These are phyloP conservation scores for Megaleporinus macrocephalus DNA, from an alignment of 2,113 vertebrate genomes.

Conservation along the genomic window DNA sequence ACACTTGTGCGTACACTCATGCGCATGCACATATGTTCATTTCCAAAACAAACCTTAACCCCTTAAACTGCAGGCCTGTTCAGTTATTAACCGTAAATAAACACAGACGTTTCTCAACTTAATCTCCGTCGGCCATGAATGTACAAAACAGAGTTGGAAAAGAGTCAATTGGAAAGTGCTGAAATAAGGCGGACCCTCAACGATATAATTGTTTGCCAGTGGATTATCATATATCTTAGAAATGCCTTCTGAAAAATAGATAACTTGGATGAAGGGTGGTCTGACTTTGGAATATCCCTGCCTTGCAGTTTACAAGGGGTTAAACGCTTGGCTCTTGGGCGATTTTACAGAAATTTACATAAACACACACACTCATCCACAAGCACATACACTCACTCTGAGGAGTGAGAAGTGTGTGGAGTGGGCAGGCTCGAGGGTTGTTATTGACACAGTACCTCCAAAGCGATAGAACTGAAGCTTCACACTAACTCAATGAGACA, in stretches of 20 bases:
- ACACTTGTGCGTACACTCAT: slow-evolving; percentile 26
- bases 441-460: slow-evolving; percentile 25
- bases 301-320: neutral
- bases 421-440: slow-evolving; percentile 24
- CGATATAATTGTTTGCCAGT: too few species aligned
- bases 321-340: neutral
- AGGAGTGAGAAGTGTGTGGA: slow-evolving; percentile 22
- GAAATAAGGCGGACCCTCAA: too few species aligned
- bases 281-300: neutral
- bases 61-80: neutral
- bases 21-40: neutral
- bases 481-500: slow-evolving; percentile 28
- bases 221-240: too few species aligned
- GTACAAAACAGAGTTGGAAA: too few species aligned
- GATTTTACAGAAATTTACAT: slow-evolving; percentile 4
- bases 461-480: slow-evolving; percentile 35
- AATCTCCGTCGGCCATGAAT: too few species aligned
- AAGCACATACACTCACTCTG: slow-evolving; percentile 9
- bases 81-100: neutral
- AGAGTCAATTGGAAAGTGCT: neutral
- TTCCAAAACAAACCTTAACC: neutral
- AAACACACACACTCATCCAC: slow-evolving; percentile 27
- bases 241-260: too few species aligned
- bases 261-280: too few species aligned
- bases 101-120: neutral